Evolutionary conservation across 2,797 vertebrate genomes (phyloP).

Genomic region (Etheostoma perlongum): DNA sequence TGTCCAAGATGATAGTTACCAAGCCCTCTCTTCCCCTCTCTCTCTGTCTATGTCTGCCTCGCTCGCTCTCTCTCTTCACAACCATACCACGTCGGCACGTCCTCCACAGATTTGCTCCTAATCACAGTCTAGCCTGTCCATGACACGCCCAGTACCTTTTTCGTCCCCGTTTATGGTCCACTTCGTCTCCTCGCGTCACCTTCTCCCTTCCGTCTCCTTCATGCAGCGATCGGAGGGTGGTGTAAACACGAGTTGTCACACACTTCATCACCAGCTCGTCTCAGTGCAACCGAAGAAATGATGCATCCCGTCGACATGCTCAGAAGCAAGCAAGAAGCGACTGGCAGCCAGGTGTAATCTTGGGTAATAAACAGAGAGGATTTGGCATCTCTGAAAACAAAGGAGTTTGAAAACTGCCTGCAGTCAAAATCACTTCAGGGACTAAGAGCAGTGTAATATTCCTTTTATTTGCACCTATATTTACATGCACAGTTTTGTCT

Average conservation of each 20-base stretch:
- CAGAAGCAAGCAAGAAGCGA: constrained; percentile 20
- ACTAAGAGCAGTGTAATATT: constrained; percentile 24
- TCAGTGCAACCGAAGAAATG: constrained; percentile 46
- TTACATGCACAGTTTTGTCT: constrained; percentile 28
- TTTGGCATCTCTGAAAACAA: constrained; percentile 43
- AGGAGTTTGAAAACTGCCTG: constrained; percentile 30
- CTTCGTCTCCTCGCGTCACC: constrained; percentile 10
- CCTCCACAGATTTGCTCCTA: constrained; percentile 43
- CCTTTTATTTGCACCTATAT: constrained; percentile 37
- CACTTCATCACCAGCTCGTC: constrained; percentile 38
- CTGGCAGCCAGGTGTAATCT: constrained; percentile 56
- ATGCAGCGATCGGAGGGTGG: constrained; percentile 33
- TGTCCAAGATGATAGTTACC: constrained; percentile 74
- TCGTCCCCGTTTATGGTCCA: constrained; percentile 15
- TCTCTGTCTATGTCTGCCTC: background rate
- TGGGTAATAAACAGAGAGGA: constrained; percentile 50
- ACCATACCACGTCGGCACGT: constrained; percentile 34
- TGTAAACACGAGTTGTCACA: constrained; percentile 66
- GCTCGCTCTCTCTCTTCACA: constrained; percentile 21
- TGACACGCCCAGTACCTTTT: constrained; percentile 31
- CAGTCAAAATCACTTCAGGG: constrained; percentile 33
- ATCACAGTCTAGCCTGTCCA: constrained; percentile 55
- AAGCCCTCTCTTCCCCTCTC: constrained; percentile 39
- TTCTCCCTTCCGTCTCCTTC: constrained; percentile 30
- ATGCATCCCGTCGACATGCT: constrained; percentile 45